These are phyloP conservation scores for Eurypyga helias DNA, from an alignment of 2,113 vertebrate species.

Conservation along the genomic window DNA sequence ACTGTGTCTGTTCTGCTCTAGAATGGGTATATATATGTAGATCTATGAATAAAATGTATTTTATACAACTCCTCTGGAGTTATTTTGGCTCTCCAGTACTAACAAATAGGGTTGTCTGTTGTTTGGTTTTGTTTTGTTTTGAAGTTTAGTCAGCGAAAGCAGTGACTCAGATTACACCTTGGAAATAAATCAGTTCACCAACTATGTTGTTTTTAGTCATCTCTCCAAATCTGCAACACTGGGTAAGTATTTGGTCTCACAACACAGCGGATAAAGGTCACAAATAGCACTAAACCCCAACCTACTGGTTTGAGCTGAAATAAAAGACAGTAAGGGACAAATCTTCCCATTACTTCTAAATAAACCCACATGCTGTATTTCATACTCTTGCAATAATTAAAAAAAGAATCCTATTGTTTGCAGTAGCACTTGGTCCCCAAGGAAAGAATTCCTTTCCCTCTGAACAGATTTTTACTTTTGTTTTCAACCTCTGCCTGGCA, in stretches of 20 bases:
- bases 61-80: not conserved
- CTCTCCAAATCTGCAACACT: not conserved
- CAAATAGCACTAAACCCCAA: not conserved
- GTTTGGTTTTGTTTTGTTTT: not conserved
- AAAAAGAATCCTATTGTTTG: conserved; percentile 16
- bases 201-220: not conserved
- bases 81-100: not conserved
- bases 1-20: not conserved
- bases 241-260: not conserved
- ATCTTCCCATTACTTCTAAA: not conserved
- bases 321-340: not conserved
- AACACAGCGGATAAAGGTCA: not conserved
- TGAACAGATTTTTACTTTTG: not conserved
- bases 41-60: not conserved
- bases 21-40: not conserved
- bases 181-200: conserved; percentile 6
- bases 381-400: not conserved
- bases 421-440: not conserved
- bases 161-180: not conserved
- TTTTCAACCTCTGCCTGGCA: conserved; percentile 15
- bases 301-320: not conserved
- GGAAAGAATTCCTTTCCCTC: conserved; percentile 10
- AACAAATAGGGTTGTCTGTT: not conserved
- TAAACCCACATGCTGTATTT: not conserved
- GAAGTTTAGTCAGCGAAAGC: conserved; percentile 3